Conservation (phyloP, 2,113 vertebrate species). For the Thomomys bottae region DNA sequence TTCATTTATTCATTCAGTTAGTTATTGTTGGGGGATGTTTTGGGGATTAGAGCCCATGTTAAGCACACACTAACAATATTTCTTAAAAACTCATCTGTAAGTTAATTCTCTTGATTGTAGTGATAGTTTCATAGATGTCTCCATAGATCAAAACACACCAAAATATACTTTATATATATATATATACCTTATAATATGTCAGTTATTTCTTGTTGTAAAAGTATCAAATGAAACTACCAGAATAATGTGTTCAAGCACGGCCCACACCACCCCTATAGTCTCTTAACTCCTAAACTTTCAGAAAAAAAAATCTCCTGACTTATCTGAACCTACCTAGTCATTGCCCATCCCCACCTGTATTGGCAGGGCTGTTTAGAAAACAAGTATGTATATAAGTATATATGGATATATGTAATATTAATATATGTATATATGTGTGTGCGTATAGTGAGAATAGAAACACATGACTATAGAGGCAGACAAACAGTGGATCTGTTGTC, state of each 20-base stretch:
- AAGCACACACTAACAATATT: not conserved
- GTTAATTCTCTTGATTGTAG: not conserved
- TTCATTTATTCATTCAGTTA: not conserved
- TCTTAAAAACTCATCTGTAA: slow-evolving; percentile 12
- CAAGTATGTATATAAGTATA: no score
- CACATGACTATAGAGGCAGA: not conserved
- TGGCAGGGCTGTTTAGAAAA: not conserved
- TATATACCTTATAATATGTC: not conserved
- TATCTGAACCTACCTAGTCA: not conserved
- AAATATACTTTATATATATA: not conserved
- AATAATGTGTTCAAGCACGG: not conserved
- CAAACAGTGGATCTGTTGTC: not conserved
- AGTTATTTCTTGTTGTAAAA: not conserved
- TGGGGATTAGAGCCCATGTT: not conserved
- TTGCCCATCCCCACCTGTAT: not conserved
- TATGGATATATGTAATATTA: no score
- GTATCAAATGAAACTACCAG: not conserved
- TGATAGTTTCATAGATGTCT: not conserved
- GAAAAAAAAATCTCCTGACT: not conserved
- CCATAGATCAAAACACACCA: not conserved
- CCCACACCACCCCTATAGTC: not conserved
- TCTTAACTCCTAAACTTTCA: not conserved
- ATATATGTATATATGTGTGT: no score
- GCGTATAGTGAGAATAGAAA: no score
- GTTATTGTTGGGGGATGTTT: not conserved